Conservation (phyloP, 1,140 invertebrate species). For the Agrypnia vestita region DNA sequence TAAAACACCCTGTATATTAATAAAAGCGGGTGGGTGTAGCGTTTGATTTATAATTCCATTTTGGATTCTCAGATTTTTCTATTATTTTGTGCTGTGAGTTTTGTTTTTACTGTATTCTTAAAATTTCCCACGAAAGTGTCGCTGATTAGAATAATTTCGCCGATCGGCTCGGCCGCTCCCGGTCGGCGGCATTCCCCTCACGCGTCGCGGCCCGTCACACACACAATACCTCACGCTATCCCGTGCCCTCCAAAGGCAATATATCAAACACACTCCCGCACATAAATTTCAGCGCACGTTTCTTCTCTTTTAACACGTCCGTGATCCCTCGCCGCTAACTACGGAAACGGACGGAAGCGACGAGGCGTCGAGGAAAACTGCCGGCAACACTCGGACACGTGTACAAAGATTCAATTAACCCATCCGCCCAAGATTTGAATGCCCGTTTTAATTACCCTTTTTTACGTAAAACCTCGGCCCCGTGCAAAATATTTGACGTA, state of each 20-base stretch:
- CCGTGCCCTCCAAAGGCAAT: conserved; percentile 48
- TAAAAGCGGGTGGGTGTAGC: no score
- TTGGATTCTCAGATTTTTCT: no score
- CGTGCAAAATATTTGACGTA: neutral
- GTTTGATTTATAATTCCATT: no score
- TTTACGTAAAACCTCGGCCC: neutral
- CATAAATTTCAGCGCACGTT: conserved; percentile 59
- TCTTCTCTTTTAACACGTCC: conserved; percentile 56
- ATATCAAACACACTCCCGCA: conserved; percentile 59
- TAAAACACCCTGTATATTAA: no score
- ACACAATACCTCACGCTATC: conserved; percentile 37
- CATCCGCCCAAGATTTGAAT: neutral
- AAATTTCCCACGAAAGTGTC: no score
- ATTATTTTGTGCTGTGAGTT: no score
- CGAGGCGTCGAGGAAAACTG: conserved; percentile 4
- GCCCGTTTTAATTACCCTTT: neutral
- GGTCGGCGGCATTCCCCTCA: conserved; percentile 48
- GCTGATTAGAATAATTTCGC: no score
- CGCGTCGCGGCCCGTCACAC: conserved; percentile 51
- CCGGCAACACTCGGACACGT: conserved; percentile 29
- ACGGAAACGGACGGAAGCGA: conserved; percentile 14
- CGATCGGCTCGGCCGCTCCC: neutral
- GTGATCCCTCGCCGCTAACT: conserved; percentile 35
- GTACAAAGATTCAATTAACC: conserved; percentile 14
- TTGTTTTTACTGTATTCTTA: no score